Evolutionary conservation across 2,113 vertebrate species (phyloP).

Genomic region (Hymenochirus boettgeri): DNA sequence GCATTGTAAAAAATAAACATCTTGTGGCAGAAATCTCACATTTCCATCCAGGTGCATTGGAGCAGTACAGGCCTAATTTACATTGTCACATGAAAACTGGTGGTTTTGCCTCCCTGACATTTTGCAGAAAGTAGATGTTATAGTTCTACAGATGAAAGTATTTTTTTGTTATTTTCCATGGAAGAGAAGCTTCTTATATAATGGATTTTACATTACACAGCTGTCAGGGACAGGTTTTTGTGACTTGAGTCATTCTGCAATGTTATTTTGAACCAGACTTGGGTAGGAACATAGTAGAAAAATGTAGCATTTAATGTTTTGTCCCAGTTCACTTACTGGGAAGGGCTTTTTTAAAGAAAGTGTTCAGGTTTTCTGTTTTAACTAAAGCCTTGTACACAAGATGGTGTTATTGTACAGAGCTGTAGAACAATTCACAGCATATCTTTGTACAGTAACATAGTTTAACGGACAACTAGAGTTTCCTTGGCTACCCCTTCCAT

Average conservation of each 20-base stretch:
- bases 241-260: slow-evolving; percentile 3
- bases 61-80: slow-evolving; percentile 28
- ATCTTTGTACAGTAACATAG: no score
- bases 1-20: slow-evolving; percentile 21
- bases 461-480: no score
- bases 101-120: slow-evolving; percentile 33
- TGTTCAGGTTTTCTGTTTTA: no score
- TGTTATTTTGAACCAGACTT: no score
- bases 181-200: slow-evolving; percentile 29
- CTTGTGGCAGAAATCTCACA: slow-evolving; percentile 19
- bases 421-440: no score
- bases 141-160: slow-evolving; percentile 37
- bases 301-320: no score
- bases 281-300: no score
- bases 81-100: slow-evolving; percentile 30
- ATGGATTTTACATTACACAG: slow-evolving; percentile 28
- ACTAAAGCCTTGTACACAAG: no score
- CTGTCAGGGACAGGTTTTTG: slow-evolving; percentile 9
- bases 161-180: slow-evolving; percentile 32
- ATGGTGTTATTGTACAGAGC: no score
- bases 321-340: no score
- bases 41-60: slow-evolving; percentile 21
- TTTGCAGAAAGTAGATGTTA: slow-evolving; percentile 37
- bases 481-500: no score
- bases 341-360: no score